Base-by-base conservation (phyloP, 2,113 vertebrate genomes). In the Eudyptes chrysolophus region DNA sequence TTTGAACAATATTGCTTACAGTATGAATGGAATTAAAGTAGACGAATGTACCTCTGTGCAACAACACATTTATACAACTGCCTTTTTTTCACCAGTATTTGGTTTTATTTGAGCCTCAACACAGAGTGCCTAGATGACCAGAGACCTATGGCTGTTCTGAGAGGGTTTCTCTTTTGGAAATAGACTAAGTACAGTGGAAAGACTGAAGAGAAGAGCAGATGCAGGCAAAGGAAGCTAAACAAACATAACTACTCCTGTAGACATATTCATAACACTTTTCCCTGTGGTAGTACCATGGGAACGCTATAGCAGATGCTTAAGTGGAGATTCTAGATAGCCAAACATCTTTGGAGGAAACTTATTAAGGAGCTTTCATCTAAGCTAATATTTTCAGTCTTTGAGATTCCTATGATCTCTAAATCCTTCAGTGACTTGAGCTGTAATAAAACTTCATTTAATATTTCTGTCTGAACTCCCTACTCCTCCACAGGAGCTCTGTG, bases 301-400 rank as follows among this genome's bases (percentile, higher is more conserved):
- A 72, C 13, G 6, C 70, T 62, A 0, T 14, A 81, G 57, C 86
- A 91, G 95, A 71, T 81, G 69, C 69, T 52, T 49, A 65, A 76
- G 61, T 65, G 60, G 61, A 90, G 94, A 87, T 88, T 72, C 74
- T 64, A 69, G 95, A 74, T 86, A 92, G 81, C 75, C 40, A 92
- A 71, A 89, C 84, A 42, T 88, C 90, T 94, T 94, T 42, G 62
- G 64, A 84, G 65, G 84, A 74, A 94, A 86, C 38, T 90, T 95
- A 90, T 26, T 79, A 90, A 86, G 78, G 75, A 71, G 75, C 90
- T 96, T 98, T 97, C 93, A 91, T 86, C 68, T 95, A 58, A 93
- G 78, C 71, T 84, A 92, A 84, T 87, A 76, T 92, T 96, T 94
- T 84, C 84, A 72, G 92, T 85, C 89, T 92, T 75, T 82, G 65